Percentiles rank a stretch among this genome's conserved stretches.
These are phyloP conservation scores for Chloropsis hardwickii DNA, from an alignment of 2,113 vertebrate species.

Conservation along the genomic window DNA sequence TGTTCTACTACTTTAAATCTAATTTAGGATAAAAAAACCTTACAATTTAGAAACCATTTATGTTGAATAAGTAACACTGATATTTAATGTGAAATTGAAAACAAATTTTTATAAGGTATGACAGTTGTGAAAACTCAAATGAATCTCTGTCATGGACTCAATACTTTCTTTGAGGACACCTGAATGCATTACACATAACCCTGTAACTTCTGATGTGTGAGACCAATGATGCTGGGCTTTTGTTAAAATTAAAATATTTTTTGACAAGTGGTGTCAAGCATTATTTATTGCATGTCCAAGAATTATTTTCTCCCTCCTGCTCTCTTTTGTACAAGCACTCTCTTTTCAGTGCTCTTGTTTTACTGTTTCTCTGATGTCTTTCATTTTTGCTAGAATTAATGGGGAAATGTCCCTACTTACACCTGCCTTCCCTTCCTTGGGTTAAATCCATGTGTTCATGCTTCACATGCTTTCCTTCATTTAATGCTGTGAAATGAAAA, in stretches of 20 bases:
- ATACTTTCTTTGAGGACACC: not conserved
- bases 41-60: not conserved
- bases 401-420: not conserved
- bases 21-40: not conserved
- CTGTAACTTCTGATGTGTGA: not conserved
- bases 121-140: not conserved
- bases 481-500: not conserved
- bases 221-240: not conserved
- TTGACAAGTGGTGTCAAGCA: not conserved
- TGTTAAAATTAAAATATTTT: conserved; percentile 56
- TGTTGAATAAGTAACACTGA: not conserved
- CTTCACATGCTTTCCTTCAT: not conserved
- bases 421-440: not conserved
- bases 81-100: not conserved
- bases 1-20: not conserved
- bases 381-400: not conserved
- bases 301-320: not conserved
- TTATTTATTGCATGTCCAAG: not conserved
- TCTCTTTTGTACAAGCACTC: not conserved
- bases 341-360: not conserved
- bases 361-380: not conserved
- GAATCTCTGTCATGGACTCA: not conserved
- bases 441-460: not conserved
- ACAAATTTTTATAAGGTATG: not conserved
- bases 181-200: not conserved